Evolutionary conservation across 2,113 vertebrate species (phyloP).

Genomic region (Corythornis cristatus): DNA sequence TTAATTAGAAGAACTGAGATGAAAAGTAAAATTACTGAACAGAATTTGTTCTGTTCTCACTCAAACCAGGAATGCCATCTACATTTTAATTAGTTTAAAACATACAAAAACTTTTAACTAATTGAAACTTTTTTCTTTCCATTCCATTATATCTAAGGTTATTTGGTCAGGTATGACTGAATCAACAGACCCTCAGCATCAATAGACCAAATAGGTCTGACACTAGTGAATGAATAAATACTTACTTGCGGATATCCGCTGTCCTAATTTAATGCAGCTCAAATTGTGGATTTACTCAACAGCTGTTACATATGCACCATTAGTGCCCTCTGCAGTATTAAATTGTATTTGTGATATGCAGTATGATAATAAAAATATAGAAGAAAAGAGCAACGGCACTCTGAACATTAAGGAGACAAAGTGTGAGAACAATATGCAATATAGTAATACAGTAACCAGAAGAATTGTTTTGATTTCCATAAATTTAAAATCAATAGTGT

Average conservation of each 20-base stretch:
- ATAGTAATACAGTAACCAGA: background rate
- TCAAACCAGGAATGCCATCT: too few relatives aligned
- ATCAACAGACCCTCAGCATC: background rate
- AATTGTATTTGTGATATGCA: background rate
- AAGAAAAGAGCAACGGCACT: background rate
- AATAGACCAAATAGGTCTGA: background rate
- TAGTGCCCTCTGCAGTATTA: slow-evolving; percentile 74
- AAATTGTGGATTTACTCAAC: background rate
- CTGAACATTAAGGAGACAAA: background rate
- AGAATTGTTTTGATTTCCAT: background rate
- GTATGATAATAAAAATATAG: background rate
- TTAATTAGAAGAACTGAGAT: too few relatives aligned
- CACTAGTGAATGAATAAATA: background rate
- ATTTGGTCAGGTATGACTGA: background rate
- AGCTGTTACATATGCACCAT: slow-evolving; percentile 25
- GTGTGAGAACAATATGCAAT: background rate
- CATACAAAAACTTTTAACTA: background rate
- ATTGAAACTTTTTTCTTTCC: background rate
- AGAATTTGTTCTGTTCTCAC: too few relatives aligned
- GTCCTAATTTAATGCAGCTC: background rate
- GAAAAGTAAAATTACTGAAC: too few relatives aligned
- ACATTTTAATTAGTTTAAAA: background rate
- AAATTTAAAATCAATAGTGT: background rate
- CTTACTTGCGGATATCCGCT: background rate
- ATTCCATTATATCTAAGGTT: background rate